Evolutionary conservation across 2,797 vertebrate species (phyloP).

Genomic region (Falco novaeseelandiae): DNA sequence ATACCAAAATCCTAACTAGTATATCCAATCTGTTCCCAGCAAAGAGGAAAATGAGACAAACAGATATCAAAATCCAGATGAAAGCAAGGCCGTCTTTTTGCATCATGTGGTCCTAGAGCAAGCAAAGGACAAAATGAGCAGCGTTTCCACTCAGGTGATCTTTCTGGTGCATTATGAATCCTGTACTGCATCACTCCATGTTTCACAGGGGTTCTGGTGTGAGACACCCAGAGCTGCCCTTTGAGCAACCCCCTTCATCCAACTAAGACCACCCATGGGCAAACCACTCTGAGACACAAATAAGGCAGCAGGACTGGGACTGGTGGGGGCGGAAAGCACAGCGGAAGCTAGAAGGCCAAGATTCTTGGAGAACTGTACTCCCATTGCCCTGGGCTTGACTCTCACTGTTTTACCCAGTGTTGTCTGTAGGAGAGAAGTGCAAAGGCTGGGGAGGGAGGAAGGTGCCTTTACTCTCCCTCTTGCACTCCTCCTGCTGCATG

Average conservation of each 20-base stretch:
- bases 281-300: neutral
- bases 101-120: neutral
- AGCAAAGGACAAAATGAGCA: neutral
- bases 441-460: neutral
- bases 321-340: neutral
- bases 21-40: neutral
- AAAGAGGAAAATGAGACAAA: neutral
- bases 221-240: neutral
- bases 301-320: neutral
- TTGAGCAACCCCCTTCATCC: neutral
- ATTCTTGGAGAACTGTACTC: neutral
- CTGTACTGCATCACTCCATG: neutral
- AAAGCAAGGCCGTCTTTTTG: neutral
- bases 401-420: neutral
- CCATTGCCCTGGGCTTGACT: neutral
- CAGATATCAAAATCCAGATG: neutral
- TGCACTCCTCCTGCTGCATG: neutral
- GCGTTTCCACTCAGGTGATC: neutral
- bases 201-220: neutral
- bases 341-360: neutral
- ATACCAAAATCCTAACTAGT: neutral
- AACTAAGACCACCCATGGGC: neutral
- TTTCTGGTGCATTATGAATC: neutral
- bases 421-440: neutral
- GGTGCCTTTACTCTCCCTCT: neutral